A percentile compares a stretch with the other conserved stretches of the same genome.
These are phyloP conservation scores for Colletes latitarsis DNA, from an alignment of 1,140 invertebrate species.

Conservation along the genomic window DNA sequence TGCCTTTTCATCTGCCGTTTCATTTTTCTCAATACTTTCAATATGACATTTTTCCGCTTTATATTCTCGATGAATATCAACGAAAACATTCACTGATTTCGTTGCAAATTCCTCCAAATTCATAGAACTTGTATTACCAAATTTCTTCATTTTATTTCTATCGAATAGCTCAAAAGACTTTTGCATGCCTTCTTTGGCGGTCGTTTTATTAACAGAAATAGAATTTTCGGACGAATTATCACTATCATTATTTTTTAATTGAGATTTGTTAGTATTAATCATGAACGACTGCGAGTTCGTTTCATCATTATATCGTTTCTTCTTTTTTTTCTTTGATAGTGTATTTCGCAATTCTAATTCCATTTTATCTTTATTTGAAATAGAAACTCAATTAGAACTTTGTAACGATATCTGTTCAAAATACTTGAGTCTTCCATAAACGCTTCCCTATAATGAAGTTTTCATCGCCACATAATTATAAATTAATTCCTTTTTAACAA, in stretches of 20 bases:
- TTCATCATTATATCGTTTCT: neutral
- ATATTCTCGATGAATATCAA: slow-evolving; percentile 73
- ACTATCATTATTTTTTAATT: neutral
- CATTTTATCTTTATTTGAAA: neutral
- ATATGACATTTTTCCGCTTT: slow-evolving; percentile 14
- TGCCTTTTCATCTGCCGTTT: neutral
- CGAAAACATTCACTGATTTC: slow-evolving; percentile 68
- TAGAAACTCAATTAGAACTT: neutral
- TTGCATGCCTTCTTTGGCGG: neutral
- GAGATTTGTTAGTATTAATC: neutral
- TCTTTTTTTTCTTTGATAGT: neutral
- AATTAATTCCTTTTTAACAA: neutral
- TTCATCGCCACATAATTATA: neutral
- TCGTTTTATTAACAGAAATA: neutral
- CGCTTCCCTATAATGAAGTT: no score
- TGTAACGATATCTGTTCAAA: neutral
- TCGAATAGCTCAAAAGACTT: neutral
- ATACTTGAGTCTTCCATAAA: no score
- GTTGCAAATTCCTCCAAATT: slow-evolving; percentile 36
- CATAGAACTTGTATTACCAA: neutral
- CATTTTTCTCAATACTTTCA: neutral
- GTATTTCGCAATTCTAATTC: neutral
- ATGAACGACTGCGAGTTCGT: neutral
- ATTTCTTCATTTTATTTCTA: slow-evolving; percentile 7
- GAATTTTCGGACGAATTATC: neutral